A percentile compares a stretch with the other conserved stretches of the same genome.
These are phyloP conservation scores for Eumacrocentrus americanus DNA, from an alignment of 2,888 invertebrate genomes.

Conservation along the genomic window DNA sequence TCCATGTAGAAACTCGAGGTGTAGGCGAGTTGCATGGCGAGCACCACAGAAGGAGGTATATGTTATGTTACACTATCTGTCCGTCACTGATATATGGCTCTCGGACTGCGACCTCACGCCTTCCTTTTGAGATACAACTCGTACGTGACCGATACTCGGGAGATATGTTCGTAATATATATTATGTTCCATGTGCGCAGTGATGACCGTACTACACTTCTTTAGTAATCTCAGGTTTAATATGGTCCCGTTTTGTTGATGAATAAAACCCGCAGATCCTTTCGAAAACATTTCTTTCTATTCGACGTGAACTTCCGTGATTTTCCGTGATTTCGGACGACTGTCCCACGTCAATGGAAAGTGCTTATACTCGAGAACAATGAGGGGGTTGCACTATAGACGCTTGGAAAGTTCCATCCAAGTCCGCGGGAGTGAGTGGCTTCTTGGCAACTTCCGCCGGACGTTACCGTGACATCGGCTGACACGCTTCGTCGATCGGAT, in stretches of 20 bases:
- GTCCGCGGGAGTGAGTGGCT: slow-evolving; percentile 30
- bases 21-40: slow-evolving; percentile 19
- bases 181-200: slow-evolving; percentile 7
- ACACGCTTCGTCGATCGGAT: slow-evolving; percentile 41
- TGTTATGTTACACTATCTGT: slow-evolving; percentile 47
- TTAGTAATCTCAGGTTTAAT: slow-evolving; percentile 6
- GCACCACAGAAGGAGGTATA: slow-evolving; percentile 22
- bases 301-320: slow-evolving; percentile 23
- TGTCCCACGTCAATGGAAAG: slow-evolving; percentile 9
- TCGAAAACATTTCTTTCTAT: slow-evolving; percentile 15
- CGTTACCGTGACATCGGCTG: slow-evolving; percentile 33
- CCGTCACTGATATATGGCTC: slow-evolving; percentile 55
- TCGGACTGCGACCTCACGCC: slow-evolving; percentile 47
- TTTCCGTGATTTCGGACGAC: background rate
- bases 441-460: slow-evolving; percentile 35
- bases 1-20: slow-evolving; percentile 22
- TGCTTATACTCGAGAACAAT: slow-evolving; percentile 18
- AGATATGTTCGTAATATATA: slow-evolving; percentile 21
- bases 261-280: slow-evolving; percentile 25
- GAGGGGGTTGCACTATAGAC: slow-evolving; percentile 15
- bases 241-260: slow-evolving; percentile 5
- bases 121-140: slow-evolving; percentile 50
- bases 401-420: slow-evolving; percentile 32
- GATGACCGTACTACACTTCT: background rate
- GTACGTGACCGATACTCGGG: slow-evolving; percentile 57